These are phyloP conservation scores for Ophioninae sp. DNA, from an alignment of 2,888 invertebrate genomes.

Conservation along the genomic window DNA sequence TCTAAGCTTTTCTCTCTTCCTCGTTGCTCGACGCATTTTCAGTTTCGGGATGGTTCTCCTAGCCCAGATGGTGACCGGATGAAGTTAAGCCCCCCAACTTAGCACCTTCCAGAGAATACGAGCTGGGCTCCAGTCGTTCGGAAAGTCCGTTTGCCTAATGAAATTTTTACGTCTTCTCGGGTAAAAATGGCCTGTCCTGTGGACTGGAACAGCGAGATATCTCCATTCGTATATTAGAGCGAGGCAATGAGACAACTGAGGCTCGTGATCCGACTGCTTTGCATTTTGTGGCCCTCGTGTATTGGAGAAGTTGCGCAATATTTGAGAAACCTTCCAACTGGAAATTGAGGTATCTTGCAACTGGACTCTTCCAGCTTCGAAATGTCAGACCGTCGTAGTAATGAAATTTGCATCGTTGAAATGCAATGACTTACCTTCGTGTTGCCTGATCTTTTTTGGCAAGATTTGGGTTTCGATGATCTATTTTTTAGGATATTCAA, in stretches of 20 bases:
- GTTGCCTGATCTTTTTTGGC: not conserved
- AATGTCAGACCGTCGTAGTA: not conserved
- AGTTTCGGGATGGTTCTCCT: conserved; percentile 3
- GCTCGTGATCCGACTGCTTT: not conserved
- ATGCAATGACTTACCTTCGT: not conserved
- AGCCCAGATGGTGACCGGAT: conserved; percentile 25
- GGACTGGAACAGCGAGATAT: not conserved
- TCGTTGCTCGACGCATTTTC: conserved; percentile 43
- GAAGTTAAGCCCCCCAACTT: conserved; percentile 47
- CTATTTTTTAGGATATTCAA: not conserved
- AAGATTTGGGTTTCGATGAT: not conserved
- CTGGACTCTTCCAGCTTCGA: not conserved
- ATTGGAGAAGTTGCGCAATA: not conserved
- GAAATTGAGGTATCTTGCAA: not conserved
- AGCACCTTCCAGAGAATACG: conserved; percentile 25
- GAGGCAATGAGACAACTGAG: not conserved
- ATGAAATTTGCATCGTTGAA: not conserved
- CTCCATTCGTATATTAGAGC: not conserved
- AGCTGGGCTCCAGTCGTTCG: conserved; percentile 58
- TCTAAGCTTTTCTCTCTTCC: not conserved
- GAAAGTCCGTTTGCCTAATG: conserved; percentile 72
- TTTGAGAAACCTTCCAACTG: not conserved
- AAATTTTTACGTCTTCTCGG: conserved; percentile 71
- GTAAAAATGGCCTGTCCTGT: not conserved
- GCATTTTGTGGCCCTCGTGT: not conserved